phyloP scores from a whole-genome alignment of 2,797 vertebrate genomes.

The Lepilemur septentrionalis region DNA sequence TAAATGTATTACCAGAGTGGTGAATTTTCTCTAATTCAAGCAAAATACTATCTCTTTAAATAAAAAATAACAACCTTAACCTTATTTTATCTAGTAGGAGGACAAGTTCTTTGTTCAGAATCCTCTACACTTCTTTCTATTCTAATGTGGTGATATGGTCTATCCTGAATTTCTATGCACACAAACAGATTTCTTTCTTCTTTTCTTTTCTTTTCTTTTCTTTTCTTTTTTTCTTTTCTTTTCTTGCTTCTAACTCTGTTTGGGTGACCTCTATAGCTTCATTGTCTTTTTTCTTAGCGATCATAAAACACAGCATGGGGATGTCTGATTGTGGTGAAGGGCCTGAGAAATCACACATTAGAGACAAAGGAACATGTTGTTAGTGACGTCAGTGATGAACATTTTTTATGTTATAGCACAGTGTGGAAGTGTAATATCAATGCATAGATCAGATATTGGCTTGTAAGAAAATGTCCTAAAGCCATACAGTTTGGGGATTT shows the following conservation, averaged over 20 bases:
- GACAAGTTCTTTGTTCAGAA: background rate
- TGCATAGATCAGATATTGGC: background rate
- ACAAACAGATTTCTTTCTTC: background rate
- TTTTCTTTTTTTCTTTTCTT: too few relatives aligned
- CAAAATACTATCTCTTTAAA: background rate
- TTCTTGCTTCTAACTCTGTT: constrained; percentile 50
- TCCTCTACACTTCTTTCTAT: background rate
- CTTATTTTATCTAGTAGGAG: background rate
- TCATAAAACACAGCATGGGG: constrained; percentile 48
- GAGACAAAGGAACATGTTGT: constrained; percentile 48
- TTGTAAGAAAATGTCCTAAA: background rate
- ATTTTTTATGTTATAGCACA: background rate
- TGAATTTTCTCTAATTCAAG: background rate
- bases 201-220: too few relatives aligned
- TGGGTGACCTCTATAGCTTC: constrained; percentile 71
- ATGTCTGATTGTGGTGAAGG: constrained; percentile 41
- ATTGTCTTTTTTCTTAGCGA: constrained; percentile 58
- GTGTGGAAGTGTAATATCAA: constrained; percentile 6
- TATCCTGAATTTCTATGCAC: background rate
- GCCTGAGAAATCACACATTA: constrained; percentile 59
- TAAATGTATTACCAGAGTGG: background rate
- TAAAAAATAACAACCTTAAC: background rate
- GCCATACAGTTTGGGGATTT: background rate
- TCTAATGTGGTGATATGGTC: background rate
- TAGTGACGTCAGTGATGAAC: background rate